These are phyloP conservation scores for Rhinichthys klamathensis DNA, from an alignment of 2,113 vertebrate species.

Conservation along the genomic window DNA sequence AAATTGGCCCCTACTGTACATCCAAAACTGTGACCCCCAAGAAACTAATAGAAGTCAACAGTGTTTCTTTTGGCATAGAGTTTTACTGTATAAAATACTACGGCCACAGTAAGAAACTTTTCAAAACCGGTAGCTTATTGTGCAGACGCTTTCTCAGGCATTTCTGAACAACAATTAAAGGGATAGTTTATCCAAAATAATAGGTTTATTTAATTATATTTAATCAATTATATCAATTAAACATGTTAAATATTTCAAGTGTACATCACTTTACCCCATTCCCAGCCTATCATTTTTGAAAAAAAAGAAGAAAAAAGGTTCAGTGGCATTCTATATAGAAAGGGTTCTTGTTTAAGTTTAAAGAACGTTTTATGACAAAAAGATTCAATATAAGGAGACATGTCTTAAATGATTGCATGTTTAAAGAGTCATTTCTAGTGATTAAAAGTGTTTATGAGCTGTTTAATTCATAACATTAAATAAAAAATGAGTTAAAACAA, in stretches of 20 bases:
- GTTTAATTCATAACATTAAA: too few species aligned
- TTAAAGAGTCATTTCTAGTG: too few species aligned
- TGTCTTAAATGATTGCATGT: too few species aligned
- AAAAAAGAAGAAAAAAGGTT: too few species aligned
- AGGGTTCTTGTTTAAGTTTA: too few species aligned
- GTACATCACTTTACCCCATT: background rate
- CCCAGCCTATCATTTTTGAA: background rate
- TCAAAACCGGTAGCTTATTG: slow-evolving; percentile 41
- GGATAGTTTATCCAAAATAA: background rate
- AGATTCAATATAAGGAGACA: too few species aligned
- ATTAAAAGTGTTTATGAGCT: too few species aligned
- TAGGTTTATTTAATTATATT: background rate
- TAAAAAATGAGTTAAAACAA: too few species aligned
- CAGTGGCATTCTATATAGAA: too few species aligned
- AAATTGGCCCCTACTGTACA: slow-evolving; percentile 45
- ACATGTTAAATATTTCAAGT: background rate
- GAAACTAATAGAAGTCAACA: slow-evolving; percentile 54
- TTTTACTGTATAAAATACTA: slow-evolving; percentile 37
- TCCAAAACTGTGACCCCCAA: slow-evolving; percentile 30
- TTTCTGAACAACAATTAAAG: background rate
- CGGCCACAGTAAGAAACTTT: slow-evolving; percentile 20
- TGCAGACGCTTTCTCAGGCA: slow-evolving; percentile 19
- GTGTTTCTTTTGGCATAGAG: slow-evolving; percentile 57
- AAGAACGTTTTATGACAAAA: too few species aligned
- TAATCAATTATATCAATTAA: background rate